Evolutionary conservation across 2,888 invertebrate genomes (phyloP).

Genomic region (Epirrhoe alternata): DNA sequence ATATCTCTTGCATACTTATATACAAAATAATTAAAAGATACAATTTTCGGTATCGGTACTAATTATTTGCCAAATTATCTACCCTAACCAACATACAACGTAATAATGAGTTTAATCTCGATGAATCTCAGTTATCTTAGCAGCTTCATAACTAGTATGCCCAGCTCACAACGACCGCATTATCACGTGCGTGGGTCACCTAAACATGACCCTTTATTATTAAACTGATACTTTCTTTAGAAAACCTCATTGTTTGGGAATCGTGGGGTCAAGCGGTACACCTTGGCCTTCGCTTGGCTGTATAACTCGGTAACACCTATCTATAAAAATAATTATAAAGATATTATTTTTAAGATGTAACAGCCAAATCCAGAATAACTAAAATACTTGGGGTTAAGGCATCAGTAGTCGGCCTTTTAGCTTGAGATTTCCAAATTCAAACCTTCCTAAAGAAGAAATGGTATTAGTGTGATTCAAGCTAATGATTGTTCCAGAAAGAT

Average conservation of each 20-base stretch:
- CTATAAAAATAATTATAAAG: too few species aligned
- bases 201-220: slow-evolving; percentile 31
- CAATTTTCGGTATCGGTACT: background rate
- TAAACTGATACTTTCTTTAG: slow-evolving; percentile 28
- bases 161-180: slow-evolving; percentile 25
- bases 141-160: slow-evolving; percentile 15
- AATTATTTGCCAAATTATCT: background rate
- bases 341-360: too few species aligned
- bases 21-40: too few species aligned
- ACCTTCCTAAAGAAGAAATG: too few species aligned
- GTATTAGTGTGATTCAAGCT: too few species aligned
- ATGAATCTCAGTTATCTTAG: slow-evolving; percentile 21
- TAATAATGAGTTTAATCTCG: slow-evolving; percentile 24
- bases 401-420: too few species aligned
- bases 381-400: too few species aligned
- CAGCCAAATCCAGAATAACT: too few species aligned
- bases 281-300: background rate
- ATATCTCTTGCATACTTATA: too few species aligned
- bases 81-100: background rate
- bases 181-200: slow-evolving; percentile 26
- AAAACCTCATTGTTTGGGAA: background rate
- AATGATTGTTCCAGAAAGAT: too few species aligned
- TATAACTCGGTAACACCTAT: too few species aligned
- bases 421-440: too few species aligned
- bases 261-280: background rate